Percentiles rank a stretch among this genome's conserved stretches.
Conservation (phyloP, 2,888 invertebrate species). For the Adelognathus sp. region DNA sequence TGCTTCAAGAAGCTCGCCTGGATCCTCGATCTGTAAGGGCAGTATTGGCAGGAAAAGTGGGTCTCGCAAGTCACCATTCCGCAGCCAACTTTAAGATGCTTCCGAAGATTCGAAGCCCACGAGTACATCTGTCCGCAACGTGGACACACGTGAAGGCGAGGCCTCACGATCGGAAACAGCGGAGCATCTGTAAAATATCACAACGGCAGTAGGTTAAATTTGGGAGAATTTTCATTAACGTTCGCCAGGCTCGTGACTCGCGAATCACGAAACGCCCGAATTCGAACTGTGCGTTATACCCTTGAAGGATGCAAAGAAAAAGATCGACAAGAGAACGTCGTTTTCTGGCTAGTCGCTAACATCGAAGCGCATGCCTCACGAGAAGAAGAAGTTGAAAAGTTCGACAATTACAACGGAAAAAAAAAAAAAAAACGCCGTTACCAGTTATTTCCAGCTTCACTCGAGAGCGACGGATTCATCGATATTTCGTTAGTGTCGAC, state of each 20-base stretch:
- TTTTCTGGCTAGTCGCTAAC: constrained; percentile 65
- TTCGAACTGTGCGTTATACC: constrained; percentile 37
- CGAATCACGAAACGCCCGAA: constrained; percentile 42
- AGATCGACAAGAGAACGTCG: constrained; percentile 58
- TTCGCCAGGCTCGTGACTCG: constrained; percentile 44
- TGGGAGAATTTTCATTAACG: constrained; percentile 6
- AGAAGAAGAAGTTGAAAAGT: constrained; percentile 18
- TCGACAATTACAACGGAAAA: constrained; percentile 16
- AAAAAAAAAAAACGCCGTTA: constrained; percentile 31
- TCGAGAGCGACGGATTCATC: neutral
- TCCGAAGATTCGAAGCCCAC: constrained; percentile 80
- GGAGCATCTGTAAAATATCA: constrained; percentile 76
- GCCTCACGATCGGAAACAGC: constrained; percentile 79
- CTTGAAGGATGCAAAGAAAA: constrained; percentile 53
- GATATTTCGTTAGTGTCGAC: neutral
- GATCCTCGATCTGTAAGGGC: constrained; percentile 80
- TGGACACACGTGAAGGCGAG: constrained; percentile 78
- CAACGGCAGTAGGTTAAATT: constrained; percentile 40
- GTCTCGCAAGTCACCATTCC: constrained; percentile 80
- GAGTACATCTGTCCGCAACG: constrained; percentile 81
- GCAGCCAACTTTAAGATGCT: constrained; percentile 80
- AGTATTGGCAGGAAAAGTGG: constrained; percentile 81
- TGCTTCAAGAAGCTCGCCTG: constrained; percentile 80
- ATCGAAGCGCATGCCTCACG: constrained; percentile 75
- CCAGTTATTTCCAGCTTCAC: constrained; percentile 7